These are phyloP conservation scores for Graphium colonna DNA, from an alignment of 2,888 invertebrate genomes.

Conservation along the genomic window DNA sequence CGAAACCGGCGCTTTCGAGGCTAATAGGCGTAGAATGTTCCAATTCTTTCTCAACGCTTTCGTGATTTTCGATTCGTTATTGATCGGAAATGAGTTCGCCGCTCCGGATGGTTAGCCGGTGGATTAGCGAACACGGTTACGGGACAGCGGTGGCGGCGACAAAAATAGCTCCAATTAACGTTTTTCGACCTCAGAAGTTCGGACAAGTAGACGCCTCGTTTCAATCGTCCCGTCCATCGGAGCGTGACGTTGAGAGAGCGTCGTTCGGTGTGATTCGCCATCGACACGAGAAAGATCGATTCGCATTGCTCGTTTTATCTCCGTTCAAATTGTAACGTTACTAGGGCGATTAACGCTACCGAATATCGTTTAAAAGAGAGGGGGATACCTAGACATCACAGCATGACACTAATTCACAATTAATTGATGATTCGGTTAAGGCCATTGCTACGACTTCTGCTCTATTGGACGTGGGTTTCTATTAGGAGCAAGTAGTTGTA, in stretches of 20 bases:
- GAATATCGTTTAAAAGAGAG: slow-evolving; percentile 43
- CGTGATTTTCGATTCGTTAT: slow-evolving; percentile 37
- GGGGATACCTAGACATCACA: slow-evolving; percentile 35
- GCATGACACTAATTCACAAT: too few species aligned
- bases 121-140: slow-evolving; percentile 61
- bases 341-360: slow-evolving; percentile 69
- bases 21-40: slow-evolving; percentile 30
- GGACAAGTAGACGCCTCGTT: slow-evolving; percentile 51
- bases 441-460: too few species aligned
- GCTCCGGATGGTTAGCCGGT: slow-evolving; percentile 44
- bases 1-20: slow-evolving; percentile 33
- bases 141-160: slow-evolving; percentile 54
- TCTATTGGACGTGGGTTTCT: too few species aligned
- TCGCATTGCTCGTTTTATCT: slow-evolving; percentile 70
- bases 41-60: slow-evolving; percentile 39
- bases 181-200: slow-evolving; percentile 61
- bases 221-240: slow-evolving; percentile 60
- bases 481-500: too few species aligned
- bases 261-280: slow-evolving; percentile 74
- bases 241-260: slow-evolving; percentile 64
- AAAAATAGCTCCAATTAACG: slow-evolving; percentile 74
- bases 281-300: slow-evolving; percentile 71
- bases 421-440: too few species aligned
- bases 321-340: slow-evolving; percentile 76
- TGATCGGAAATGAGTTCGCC: slow-evolving; percentile 46